Conservation (phyloP, 1,140 invertebrate species). For the Cherax quadricarinatus region DNA sequence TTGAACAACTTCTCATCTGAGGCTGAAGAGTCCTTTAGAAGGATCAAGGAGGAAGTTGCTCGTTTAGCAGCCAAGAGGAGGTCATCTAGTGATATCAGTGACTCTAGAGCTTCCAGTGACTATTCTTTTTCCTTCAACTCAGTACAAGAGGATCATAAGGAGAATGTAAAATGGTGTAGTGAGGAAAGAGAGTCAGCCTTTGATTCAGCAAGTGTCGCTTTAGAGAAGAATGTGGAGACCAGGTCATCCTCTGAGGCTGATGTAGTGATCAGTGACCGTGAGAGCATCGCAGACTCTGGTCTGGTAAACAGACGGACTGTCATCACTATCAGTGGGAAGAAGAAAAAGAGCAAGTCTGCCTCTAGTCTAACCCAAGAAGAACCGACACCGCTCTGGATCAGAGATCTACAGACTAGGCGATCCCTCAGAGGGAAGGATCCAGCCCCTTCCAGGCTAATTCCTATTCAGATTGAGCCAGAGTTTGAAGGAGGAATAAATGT, state of each 20-base stretch:
- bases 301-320: conserved; percentile 68
- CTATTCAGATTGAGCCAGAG: conserved; percentile 27
- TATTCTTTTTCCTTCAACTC: not conserved
- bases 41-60: conserved; percentile 61
- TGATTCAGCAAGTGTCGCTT: conserved; percentile 43
- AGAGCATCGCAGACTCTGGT: conserved; percentile 71
- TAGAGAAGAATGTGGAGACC: conserved; percentile 37
- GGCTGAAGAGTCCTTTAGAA: conserved; percentile 49
- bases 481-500: conserved; percentile 67
- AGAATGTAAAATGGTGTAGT: conserved; percentile 23
- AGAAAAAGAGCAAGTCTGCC: conserved; percentile 72
- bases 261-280: conserved; percentile 69
- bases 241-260: conserved; percentile 70
- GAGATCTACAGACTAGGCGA: conserved; percentile 56
- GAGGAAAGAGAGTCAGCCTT: conserved; percentile 37
- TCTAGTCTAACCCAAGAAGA: conserved; percentile 42
- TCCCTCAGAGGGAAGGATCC: conserved; percentile 53
- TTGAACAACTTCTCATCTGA: conserved; percentile 37
- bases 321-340: conserved; percentile 71
- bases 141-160: not conserved
- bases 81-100: conserved; percentile 48
- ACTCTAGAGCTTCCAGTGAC: conserved; percentile 36
- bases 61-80: conserved; percentile 54
- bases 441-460: conserved; percentile 22
- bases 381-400: conserved; percentile 47